Base-by-base conservation (phyloP, 2,797 vertebrate species). In the Caiman crocodilus region DNA sequence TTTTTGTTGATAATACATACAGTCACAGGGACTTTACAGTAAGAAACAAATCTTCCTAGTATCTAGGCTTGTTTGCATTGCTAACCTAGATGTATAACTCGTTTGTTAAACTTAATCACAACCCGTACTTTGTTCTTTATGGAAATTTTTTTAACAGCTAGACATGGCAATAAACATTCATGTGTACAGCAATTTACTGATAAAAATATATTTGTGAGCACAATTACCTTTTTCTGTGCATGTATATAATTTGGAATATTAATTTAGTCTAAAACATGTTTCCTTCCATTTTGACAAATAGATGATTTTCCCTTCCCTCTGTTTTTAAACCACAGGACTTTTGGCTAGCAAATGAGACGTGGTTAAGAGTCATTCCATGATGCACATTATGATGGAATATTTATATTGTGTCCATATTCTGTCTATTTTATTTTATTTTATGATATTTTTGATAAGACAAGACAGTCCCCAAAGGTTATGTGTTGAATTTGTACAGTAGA, bases 1-100 rank as follows among this genome's bases (percentile, higher is more conserved):
- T 93, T 96, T 97, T 61, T 87, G 20, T 95, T 93, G 64, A 81
- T 93, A 65, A 92, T 90, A 95, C 26, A 95, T 89, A 87, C 57
- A 81, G 64, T 90, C 93, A 59, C 1, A 85, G 84, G 91, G 65
- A 91, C 80, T 87, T 84, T 77, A 90, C 92, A 95, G 23, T 87
- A 87, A 76, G 65, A 8, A 8, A 77, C 50, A 65, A 84, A 14
- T 91, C 57, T 95, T 96, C 89, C 58, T 32, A 79, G 93, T 60
- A 83, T 76, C 90, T 94, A 65, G 78, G 77, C 32, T 23, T 25
- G 32, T 82, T 82, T 82, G 50, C 82, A 30, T 64, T 92, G 55
- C 77, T 84, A 85, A 88, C 28, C 25, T 88, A 63, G 25, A 17
- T 91, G 74, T 92, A 87, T 91, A 87, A 58, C 71, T 92, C 3